Conservation (phyloP, 1,140 invertebrate species). For the Campoletis sonorensis region DNA sequence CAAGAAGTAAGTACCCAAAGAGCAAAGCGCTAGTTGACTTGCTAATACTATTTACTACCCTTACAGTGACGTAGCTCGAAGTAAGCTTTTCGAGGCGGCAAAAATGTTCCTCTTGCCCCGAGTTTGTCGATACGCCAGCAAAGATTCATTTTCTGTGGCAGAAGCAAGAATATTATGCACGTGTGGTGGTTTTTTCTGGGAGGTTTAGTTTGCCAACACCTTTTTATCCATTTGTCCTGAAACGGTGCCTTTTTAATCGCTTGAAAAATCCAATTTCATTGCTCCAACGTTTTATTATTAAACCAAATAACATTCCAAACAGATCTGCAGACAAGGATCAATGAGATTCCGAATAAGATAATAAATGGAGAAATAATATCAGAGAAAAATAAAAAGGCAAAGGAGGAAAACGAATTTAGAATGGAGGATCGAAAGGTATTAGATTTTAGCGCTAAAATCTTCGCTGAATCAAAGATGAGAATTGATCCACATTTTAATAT, state of each 20-base stretch:
- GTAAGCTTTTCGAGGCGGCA: constrained; percentile 15
- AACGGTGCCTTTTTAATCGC: background rate
- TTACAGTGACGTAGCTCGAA: constrained; percentile 56
- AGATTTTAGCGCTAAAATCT: too few relatives aligned
- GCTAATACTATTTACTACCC: constrained; percentile 72
- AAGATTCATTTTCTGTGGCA: background rate
- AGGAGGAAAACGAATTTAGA: too few relatives aligned
- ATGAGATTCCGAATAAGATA: background rate
- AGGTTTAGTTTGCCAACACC: background rate
- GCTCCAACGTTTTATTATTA: background rate
- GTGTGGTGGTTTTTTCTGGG: background rate
- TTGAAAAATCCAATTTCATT: background rate
- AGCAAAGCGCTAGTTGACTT: constrained; percentile 72
- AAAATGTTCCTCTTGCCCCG: constrained; percentile 20
- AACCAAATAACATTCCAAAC: background rate
- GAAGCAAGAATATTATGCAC: background rate
- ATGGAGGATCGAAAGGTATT: too few relatives aligned
- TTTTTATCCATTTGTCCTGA: background rate
- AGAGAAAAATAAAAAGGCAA: too few relatives aligned
- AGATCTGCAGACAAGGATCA: background rate
- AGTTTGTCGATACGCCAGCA: background rate
- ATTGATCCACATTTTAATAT: too few relatives aligned
- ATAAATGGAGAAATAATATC: too few relatives aligned
- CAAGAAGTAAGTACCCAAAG: constrained; percentile 70
- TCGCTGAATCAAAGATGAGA: too few relatives aligned